Evolutionary conservation across 2,113 vertebrate genomes (phyloP).

Genomic region (Donacobius atricapilla): DNA sequence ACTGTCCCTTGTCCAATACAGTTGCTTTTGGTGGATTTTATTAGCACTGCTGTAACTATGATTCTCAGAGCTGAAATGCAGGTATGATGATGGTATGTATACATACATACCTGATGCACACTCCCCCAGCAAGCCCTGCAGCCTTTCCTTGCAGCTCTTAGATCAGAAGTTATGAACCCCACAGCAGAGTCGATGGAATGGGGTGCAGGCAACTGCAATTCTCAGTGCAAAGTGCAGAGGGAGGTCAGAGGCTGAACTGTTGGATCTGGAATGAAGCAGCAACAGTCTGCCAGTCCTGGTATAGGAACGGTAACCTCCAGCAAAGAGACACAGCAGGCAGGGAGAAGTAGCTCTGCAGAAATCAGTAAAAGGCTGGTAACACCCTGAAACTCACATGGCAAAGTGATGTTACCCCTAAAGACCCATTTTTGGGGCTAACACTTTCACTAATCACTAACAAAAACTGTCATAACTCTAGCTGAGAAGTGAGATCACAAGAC

Average conservation of each 20-base stretch:
- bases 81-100: neutral
- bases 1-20: neutral
- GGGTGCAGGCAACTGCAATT: neutral
- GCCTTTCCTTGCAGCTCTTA: neutral
- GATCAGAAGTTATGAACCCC: neutral
- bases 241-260: neutral
- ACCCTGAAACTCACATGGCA: rapidly evolving
- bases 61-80: neutral
- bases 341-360: neutral
- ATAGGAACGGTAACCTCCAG: neutral
- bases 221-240: neutral
- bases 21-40: neutral
- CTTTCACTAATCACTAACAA: neutral
- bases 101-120: neutral
- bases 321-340: neutral
- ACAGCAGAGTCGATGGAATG: neutral
- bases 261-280: neutral
- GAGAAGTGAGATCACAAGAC: neutral
- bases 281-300: neutral
- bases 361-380: neutral
- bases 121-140: neutral
- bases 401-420: neutral
- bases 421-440: neutral
- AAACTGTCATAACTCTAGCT: neutral
- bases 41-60: neutral